These are phyloP conservation scores for Ptiloglossa arizonensis DNA, from an alignment of 1,140 invertebrate species.

Conservation along the genomic window DNA sequence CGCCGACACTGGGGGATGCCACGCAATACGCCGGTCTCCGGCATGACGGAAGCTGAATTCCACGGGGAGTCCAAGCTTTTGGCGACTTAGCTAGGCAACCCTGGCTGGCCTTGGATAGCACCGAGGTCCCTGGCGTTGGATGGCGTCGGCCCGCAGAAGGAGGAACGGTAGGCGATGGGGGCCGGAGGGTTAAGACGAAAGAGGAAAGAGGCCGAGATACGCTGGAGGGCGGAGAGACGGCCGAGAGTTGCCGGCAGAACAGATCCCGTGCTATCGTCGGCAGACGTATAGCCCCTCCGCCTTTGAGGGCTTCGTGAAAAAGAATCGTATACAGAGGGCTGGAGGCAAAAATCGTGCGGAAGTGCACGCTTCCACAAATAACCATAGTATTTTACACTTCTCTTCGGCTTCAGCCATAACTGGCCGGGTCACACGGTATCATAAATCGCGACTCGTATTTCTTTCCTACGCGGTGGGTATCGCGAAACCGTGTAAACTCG, in stretches of 20 bases:
- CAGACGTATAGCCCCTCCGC: constrained; percentile 44
- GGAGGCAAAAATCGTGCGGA: constrained; percentile 26
- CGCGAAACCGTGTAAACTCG: constrained; percentile 8
- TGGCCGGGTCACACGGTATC: constrained; percentile 26
- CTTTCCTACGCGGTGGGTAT: constrained; percentile 1
- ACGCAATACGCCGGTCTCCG: constrained; percentile 56
- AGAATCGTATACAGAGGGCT: constrained; percentile 40
- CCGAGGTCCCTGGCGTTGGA: background rate
- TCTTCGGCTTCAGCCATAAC: constrained; percentile 36
- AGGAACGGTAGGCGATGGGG: background rate
- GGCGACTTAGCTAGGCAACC: constrained; percentile 63
- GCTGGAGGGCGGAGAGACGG: constrained; percentile 32
- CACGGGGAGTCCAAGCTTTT: constrained; percentile 63
- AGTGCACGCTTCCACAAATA: constrained; percentile 49
- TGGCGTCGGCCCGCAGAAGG: constrained; percentile 2
- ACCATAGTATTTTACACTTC: constrained; percentile 47
- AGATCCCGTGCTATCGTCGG: constrained; percentile 53
- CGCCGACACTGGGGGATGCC: constrained; percentile 54
- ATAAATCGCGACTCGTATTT: constrained; percentile 35
- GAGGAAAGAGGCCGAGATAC: constrained; percentile 45
- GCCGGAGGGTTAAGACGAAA: constrained; percentile 16
- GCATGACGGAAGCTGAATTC: constrained; percentile 64
- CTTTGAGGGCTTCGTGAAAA: constrained; percentile 55
- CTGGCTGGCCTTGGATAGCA: constrained; percentile 47
- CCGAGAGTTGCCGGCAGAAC: constrained; percentile 41